Evolutionary conservation across 2,888 invertebrate genomes (phyloP).

Genomic region (Drosophila demipolita): DNA sequence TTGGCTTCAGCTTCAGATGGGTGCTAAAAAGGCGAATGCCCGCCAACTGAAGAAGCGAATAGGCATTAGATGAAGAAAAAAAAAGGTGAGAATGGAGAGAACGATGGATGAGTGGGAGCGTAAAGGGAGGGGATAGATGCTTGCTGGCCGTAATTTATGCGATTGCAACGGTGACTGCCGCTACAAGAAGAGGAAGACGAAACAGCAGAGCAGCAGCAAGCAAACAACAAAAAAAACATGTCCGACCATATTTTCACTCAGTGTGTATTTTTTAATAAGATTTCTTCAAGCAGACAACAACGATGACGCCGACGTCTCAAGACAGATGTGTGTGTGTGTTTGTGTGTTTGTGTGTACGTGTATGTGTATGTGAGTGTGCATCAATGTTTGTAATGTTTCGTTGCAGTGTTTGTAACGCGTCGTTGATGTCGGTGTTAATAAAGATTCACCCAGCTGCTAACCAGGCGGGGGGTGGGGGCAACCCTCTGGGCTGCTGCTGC

Average conservation of each 20-base stretch:
- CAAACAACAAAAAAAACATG: constrained; percentile 61
- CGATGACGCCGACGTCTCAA: constrained; percentile 69
- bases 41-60: constrained; percentile 46
- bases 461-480: constrained; percentile 26
- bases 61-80: constrained; percentile 31
- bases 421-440: constrained; percentile 79
- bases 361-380: too few relatives aligned
- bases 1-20: constrained; percentile 56
- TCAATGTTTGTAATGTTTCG: constrained; percentile 80
- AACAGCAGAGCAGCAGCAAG: constrained; percentile 62
- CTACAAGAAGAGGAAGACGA: constrained; percentile 31
- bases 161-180: constrained; percentile 80
- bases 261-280: constrained; percentile 73
- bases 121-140: background rate
- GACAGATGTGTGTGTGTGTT: constrained; percentile 54
- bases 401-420: constrained; percentile 66
- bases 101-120: background rate
- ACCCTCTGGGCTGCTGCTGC: constrained; percentile 58
- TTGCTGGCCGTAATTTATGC: constrained; percentile 73
- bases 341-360: background rate
- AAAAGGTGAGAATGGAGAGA: constrained; percentile 30
- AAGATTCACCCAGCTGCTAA: constrained; percentile 66
- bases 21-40: constrained; percentile 80
- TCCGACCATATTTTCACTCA: constrained; percentile 68
- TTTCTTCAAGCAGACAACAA: constrained; percentile 74